Evolutionary conservation across 2,113 vertebrate species (phyloP), one percentile per base, ranked within the genome.

Genomic region (Rhabdomys dilectus): DNA sequence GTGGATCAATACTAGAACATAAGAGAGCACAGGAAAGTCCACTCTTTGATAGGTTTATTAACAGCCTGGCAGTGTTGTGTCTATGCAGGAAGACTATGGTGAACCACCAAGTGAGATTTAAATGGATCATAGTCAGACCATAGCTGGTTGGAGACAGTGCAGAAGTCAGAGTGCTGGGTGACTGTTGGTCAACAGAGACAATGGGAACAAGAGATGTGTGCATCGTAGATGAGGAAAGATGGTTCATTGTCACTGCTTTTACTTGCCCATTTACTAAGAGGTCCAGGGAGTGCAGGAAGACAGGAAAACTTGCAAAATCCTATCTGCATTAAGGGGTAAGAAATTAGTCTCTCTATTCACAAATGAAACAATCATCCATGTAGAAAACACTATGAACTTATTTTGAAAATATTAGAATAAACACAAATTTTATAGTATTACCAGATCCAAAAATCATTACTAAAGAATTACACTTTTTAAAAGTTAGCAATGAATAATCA

Each of bases 381-480:
- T 72, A 89, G 39, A 95, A 91, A 94, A 77, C 45, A 17, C 13
- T 88, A 81, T 82, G 24, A 91, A 86, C 36, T 70, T 88, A 64
- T 34, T 16, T 17, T 58, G 94, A 91, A 88, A 29, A 64, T 62
- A 77, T 4, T 58, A 64, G 51, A 81, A 80, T 53, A 82, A 85
- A 85, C 80, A 89, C 31, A 84, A 84, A n/a, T 31, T 88, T 93
- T 34, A 45, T 53, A 92, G 53, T 45, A 16, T 76, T n/a, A 51
- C 42, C 26, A 66, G 1, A 76, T 73, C 7, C 34, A 75, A 94
- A 62, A 68, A 60, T 21, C 6, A 94, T 51, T 53, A 77, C 36
- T 68, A 56, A 88, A 72, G 81, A 56, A 19, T 51, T 73, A n/a
- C 5, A 45, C 51, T 34, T 84, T 89, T 88, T 85, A 80, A 29